These are phyloP conservation scores for Paradoxurus hermaphroditus DNA, from an alignment of 2,113 vertebrate genomes.

Conservation along the genomic window DNA sequence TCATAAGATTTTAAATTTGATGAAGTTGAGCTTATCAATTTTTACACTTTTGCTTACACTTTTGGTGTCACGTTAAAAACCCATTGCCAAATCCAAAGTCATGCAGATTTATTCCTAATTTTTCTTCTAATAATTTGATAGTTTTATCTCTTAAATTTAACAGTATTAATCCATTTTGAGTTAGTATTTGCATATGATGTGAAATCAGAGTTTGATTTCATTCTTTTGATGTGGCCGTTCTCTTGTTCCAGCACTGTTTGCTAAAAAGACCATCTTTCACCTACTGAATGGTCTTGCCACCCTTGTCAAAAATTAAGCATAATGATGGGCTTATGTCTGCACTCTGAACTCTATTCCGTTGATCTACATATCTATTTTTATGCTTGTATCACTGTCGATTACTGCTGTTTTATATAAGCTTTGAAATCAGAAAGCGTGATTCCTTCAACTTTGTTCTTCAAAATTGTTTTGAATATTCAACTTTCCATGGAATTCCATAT, in stretches of 20 bases:
- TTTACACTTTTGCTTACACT: neutral
- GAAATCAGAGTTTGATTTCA: neutral
- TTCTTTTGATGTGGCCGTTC: neutral
- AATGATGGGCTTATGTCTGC: neutral
- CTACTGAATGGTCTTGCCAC: neutral
- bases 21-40: no score
- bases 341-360: neutral
- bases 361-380: neutral
- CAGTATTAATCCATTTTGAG: neutral
- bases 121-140: neutral
- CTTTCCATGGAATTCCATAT: neutral
- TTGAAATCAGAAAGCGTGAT: neutral
- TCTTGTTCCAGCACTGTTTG: neutral
- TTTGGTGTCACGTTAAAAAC: neutral
- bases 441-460: neutral
- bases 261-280: neutral
- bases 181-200: neutral
- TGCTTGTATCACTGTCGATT: neutral
- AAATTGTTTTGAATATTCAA: neutral
- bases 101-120: neutral
- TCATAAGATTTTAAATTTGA: neutral
- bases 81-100: neutral
- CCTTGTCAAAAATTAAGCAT: neutral
- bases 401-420: neutral
- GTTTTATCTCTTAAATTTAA: neutral